These are phyloP conservation scores for Synaphobranchus kaupii DNA, from an alignment of 2,797 vertebrate species.

Conservation along the genomic window DNA sequence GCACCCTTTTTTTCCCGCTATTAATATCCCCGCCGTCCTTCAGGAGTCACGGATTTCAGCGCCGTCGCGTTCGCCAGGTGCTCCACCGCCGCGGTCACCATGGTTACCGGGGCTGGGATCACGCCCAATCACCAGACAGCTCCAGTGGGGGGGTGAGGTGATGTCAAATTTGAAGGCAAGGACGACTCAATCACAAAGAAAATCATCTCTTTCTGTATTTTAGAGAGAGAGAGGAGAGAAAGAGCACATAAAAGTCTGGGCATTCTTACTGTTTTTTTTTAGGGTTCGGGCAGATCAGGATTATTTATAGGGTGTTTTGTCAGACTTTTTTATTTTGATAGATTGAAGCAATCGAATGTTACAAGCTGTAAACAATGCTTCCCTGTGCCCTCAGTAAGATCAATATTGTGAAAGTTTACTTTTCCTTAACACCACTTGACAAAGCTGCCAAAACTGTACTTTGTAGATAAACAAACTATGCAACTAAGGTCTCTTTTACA, in stretches of 20 bases:
- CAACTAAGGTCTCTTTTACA: not conserved
- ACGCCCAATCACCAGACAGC: conserved; percentile 45
- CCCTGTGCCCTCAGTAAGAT: not conserved
- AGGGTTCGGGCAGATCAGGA: not conserved
- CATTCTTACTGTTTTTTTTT: not conserved
- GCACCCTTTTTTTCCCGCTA: conserved; percentile 13
- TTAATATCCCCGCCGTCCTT: conserved; percentile 37
- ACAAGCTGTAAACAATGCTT: not conserved
- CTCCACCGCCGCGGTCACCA: conserved; percentile 42
- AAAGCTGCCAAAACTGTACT: not conserved
- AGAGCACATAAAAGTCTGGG: not conserved
- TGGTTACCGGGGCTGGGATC: conserved; percentile 44
- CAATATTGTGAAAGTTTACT: not conserved
- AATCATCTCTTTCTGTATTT: conserved; percentile 25
- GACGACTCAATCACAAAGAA: conserved; percentile 15
- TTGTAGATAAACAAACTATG: not conserved
- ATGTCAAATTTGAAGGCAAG: not conserved
- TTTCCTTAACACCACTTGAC: not conserved
- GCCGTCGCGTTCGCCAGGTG: conserved; percentile 49
- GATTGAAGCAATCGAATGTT: not conserved
- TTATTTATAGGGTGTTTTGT: not conserved
- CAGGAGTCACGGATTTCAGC: conserved; percentile 44
- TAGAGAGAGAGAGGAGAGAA: not conserved
- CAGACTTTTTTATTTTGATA: not conserved
- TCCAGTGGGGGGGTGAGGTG: conserved; percentile 34